Evolutionary conservation across 2,888 invertebrate species (phyloP), one percentile per base, ranked within the genome.

Genomic region (Ormyrus thymus): DNA sequence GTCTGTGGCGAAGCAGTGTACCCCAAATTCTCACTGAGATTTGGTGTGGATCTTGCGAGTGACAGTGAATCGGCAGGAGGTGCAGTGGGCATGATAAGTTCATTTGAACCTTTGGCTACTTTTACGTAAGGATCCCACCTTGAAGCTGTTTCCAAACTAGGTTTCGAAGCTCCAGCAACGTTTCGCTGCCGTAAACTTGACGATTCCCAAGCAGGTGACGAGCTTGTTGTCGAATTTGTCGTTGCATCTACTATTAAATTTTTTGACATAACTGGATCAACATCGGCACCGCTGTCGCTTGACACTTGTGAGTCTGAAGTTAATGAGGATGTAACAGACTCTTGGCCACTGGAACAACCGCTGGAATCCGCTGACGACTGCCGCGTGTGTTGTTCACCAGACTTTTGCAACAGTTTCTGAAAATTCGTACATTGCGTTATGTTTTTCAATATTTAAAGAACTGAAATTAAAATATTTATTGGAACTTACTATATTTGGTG

Each of bases 291-390:
- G 69, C 90, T 90, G 70, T 90, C 91, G 50, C 90, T 90, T 3
- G 92, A 91, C 46, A 92, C 89, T 68, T 92, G 91, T 1, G 92
- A 91, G 7, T 81, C 91, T 0, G 92, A 91, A 51, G 92, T 92
- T 9, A 92, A 84, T 0, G 92, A 92, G 5, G 92, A 92, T 0
- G 91, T 91, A 0, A 92, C 92, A 76, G 92, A 92, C 80, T 92
- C 92, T 76, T 92, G 92, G 6, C 91, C 92, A 43, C 92, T 92
- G 70, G 92, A 92, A 82, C 92, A 92, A 5, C 92, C 92, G 82
- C 92, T 92, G 0, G 92, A 92, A 84, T 92, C 92, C 6, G 91
- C 91, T 11, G 90, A 90, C 0, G 89, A 87, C 64, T 90, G 90
- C 4, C 90, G 86, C 8, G 85, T 87, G 65, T 90, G 90, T 53